phyloP scores from a whole-genome alignment of 1,140 invertebrate species.

The Ephestia elutella region DNA sequence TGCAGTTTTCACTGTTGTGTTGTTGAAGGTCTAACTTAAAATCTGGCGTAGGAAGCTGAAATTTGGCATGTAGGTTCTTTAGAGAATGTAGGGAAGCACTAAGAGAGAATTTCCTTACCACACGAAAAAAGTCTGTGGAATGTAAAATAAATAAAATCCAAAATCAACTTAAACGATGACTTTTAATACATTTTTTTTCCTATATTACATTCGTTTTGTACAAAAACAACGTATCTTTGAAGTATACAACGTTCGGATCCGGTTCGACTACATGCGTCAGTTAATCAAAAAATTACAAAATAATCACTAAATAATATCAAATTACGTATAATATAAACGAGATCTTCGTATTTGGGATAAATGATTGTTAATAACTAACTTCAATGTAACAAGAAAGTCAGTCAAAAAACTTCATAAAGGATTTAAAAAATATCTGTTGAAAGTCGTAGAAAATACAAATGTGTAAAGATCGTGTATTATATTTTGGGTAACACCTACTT shows the following conservation, averaged over 20 bases:
- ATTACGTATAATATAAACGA: constrained; percentile 58
- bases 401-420: too few relatives aligned
- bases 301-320: constrained; percentile 42
- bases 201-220: constrained; percentile 67
- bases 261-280: constrained; percentile 43
- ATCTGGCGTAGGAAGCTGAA: too few relatives aligned
- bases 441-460: too few relatives aligned
- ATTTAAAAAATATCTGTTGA: too few relatives aligned
- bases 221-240: constrained; percentile 58
- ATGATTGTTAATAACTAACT: constrained; percentile 7
- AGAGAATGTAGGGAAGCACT: too few relatives aligned
- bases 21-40: too few relatives aligned
- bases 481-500: too few relatives aligned
- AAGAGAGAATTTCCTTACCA: too few relatives aligned
- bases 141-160: constrained; percentile 40
- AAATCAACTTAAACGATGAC: constrained; percentile 61
- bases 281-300: constrained; percentile 28
- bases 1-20: too few relatives aligned
- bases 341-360: constrained; percentile 38
- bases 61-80: too few relatives aligned
- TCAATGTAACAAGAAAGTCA: constrained; percentile 8
- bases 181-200: constrained; percentile 67
- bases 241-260: constrained; percentile 45
- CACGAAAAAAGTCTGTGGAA: too few relatives aligned
- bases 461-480: too few relatives aligned